Evolutionary conservation across 2,113 vertebrate species (phyloP).

Genomic region (Etheostoma cragini): DNA sequence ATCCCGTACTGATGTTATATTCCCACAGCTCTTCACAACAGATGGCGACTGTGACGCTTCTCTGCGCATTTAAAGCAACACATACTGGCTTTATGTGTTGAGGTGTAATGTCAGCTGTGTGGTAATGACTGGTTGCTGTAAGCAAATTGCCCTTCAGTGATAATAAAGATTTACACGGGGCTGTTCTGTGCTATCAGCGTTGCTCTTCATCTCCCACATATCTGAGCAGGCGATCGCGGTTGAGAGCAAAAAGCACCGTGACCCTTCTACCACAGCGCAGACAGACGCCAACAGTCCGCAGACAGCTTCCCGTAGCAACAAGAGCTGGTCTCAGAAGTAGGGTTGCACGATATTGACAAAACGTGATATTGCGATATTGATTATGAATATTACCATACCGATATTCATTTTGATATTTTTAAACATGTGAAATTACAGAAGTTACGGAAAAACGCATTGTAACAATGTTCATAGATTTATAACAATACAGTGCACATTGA

Average conservation of each 20-base stretch:
- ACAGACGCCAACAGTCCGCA: constrained; percentile 26
- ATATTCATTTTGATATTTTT: no score
- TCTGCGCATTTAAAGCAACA: constrained; percentile 9
- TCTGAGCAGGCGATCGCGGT: constrained; percentile 43
- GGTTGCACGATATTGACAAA: no score
- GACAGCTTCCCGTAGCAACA: constrained; percentile 9
- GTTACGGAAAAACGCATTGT: no score
- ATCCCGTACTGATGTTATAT: background rate
- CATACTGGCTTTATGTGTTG: background rate
- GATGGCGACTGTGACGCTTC: background rate
- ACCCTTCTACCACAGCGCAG: constrained; percentile 38
- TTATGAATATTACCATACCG: no score
- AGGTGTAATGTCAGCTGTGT: constrained; percentile 39
- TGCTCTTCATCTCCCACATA: constrained; percentile 52
- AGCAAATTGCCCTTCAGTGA: constrained; percentile 62
- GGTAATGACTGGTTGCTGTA: constrained; percentile 55
- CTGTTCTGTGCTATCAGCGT: constrained; percentile 51
- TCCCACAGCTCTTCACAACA: background rate
- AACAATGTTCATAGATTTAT: no score
- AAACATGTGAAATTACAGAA: no score
- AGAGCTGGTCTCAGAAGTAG: background rate
- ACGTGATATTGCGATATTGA: no score
- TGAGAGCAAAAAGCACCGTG: constrained; percentile 41
- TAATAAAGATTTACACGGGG: constrained; percentile 67
- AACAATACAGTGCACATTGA: no score